phyloP scores from a whole-genome alignment of 2,888 invertebrate genomes.

The Himalopsyche japonica region DNA sequence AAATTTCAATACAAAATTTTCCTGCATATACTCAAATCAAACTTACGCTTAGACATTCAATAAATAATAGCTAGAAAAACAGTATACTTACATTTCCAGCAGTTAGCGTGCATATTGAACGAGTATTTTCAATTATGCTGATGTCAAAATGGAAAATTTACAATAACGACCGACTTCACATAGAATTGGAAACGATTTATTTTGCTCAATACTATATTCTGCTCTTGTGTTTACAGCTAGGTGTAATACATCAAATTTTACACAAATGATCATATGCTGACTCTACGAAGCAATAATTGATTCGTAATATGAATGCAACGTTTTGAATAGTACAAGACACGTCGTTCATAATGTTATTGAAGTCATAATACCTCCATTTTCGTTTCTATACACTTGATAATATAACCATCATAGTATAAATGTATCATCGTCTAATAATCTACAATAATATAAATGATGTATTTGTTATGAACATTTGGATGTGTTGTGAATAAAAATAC shows the following conservation, averaged over 20 bases:
- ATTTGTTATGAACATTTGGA: too few species aligned
- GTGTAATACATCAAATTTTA: not conserved
- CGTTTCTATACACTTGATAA: too few species aligned
- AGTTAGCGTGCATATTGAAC: not conserved
- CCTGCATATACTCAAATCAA: not conserved
- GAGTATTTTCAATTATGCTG: constrained; percentile 7
- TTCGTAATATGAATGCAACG: too few species aligned
- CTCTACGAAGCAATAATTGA: not conserved
- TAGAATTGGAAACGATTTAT: not conserved
- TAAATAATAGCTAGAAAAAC: not conserved
- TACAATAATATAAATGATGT: too few species aligned
- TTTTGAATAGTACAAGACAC: too few species aligned
- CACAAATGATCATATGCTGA: not conserved
- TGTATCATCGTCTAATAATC: too few species aligned
- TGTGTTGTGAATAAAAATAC: too few species aligned
- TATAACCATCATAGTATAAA: too few species aligned
- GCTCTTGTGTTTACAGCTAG: not conserved
- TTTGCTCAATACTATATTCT: not conserved
- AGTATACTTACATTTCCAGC: not conserved
- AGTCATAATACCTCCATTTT: too few species aligned
- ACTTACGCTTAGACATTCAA: not conserved
- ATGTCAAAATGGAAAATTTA: constrained; percentile 15
- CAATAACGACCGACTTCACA: not conserved
- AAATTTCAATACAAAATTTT: too few species aligned
- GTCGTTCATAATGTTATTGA: too few species aligned